phyloP scores from a whole-genome alignment of 2,888 invertebrate species.

The Drosophila neotestacea region DNA sequence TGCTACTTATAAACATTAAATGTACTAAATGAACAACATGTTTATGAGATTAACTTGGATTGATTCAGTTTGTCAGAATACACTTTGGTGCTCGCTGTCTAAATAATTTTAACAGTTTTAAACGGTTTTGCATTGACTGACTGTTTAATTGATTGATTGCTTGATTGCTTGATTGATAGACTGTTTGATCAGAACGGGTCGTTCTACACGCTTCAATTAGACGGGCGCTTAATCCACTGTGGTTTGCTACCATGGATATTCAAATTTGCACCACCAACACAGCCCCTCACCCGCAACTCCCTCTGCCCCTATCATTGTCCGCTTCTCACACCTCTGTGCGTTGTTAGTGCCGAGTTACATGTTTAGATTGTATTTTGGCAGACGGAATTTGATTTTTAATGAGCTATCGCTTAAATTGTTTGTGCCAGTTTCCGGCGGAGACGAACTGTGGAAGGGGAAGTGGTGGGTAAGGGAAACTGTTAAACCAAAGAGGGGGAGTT shows the following conservation, averaged over 20 bases:
- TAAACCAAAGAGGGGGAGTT: slow-evolving; percentile 4
- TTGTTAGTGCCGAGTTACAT: slow-evolving; percentile 19
- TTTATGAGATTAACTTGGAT: no score
- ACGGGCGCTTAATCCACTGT: slow-evolving; percentile 34
- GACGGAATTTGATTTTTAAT: slow-evolving; percentile 54
- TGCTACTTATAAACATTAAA: no score
- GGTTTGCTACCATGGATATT: slow-evolving; percentile 18
- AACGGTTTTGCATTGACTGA: slow-evolving; percentile 37
- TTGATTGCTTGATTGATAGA: slow-evolving; percentile 42
- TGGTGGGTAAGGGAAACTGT: neutral
- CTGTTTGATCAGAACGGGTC: slow-evolving; percentile 27
- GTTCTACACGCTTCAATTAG: slow-evolving; percentile 40
- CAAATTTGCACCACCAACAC: neutral
- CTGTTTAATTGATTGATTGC: slow-evolving; percentile 25
- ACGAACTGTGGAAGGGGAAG: neutral
- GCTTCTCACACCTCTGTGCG: slow-evolving; percentile 25
- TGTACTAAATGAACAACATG: no score
- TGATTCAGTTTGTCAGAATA: neutral
- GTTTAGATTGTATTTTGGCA: slow-evolving; percentile 33
- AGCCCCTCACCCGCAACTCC: neutral
- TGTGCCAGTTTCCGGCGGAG: slow-evolving; percentile 22
- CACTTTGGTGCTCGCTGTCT: neutral
- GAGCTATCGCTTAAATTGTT: slow-evolving; percentile 38
- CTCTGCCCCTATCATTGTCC: neutral
- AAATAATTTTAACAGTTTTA: slow-evolving; percentile 57